Base-by-base conservation (phyloP, 2,888 invertebrate genomes). In the Onthophagus sagittarius region DNA sequence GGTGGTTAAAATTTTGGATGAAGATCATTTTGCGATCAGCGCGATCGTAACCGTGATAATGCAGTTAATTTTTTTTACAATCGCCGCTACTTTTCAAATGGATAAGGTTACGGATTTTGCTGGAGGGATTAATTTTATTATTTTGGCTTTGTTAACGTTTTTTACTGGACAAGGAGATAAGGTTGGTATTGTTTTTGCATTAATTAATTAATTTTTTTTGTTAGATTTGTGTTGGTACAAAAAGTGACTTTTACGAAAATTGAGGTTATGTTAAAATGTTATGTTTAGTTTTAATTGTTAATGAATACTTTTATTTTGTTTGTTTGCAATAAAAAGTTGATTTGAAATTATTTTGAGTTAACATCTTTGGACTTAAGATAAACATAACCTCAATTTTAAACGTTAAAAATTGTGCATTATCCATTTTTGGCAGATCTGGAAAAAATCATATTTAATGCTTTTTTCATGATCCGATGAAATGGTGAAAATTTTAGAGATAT, bases 101-200 rank as follows among this genome's bases (percentile, higher is more conserved):
- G 96, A 97, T 84, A 96, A 96, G 86, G 88, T 97, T 73, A 95
- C 96, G 0, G 97, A 97, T 85, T 95, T 97, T 86, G 96, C 96
- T 75, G 96, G 97, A 6, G 97, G 97, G 73, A 93, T 94, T 73
- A 97, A 97, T 86, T 97, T 97, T 85, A 94, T 96, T 78, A 93
- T 96, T 72, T 89, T 97, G 78, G 95, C 96, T 6, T 85, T 97
- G 75, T 87, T 96, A 65, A 96, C 96, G 32, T 95, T 97, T 86
- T 92, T 94, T 81, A 87, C 96, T 63, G 94, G 95, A 11, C 94
- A 94, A 88, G 91, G 91, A 78, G 92, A 92, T 80, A 92, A 92
- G 87, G 90, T 90, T 85, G 23, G 31, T 67, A 23, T 31, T 5
- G n/a, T n/a, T n/a, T n/a, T n/a, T n/a, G n/a, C n/a, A n/a, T n/a